Conservation (phyloP, 2,797 vertebrate genomes). For the Schizothorax lantsangensis region DNA sequence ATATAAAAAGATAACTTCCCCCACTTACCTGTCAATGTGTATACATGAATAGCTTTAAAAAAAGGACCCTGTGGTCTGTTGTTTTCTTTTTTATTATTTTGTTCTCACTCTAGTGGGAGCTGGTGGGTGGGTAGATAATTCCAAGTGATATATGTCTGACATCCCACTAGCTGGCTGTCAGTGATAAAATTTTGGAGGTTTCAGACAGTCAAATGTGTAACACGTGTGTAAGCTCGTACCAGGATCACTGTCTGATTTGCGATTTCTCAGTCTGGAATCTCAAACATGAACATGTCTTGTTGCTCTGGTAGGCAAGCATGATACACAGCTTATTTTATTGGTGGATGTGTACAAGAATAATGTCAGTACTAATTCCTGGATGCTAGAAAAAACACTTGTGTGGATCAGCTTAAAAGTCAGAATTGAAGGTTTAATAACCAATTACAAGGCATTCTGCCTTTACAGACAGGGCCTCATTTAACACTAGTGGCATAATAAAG, state of each 20-base stretch:
- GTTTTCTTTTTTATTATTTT: conserved; percentile 53
- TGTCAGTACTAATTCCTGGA: conserved; percentile 40
- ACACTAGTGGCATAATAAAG: neutral
- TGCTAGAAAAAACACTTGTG: neutral
- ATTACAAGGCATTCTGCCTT: neutral
- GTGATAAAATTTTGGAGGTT: conserved; percentile 75
- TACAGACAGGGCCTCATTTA: neutral
- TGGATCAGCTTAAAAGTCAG: neutral
- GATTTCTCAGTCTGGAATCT: conserved; percentile 75
- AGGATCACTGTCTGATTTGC: conserved; percentile 79
- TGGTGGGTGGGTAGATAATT: conserved; percentile 71
- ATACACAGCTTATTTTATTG: conserved; percentile 53
- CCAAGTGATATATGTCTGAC: conserved; percentile 75
- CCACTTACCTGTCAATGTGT: conserved; percentile 71
- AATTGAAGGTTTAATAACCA: neutral
- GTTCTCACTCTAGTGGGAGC: conserved; percentile 52
- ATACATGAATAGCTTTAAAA: conserved; percentile 54
- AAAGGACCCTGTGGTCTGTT: conserved; percentile 63
- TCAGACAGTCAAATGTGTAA: conserved; percentile 73
- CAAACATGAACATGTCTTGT: conserved; percentile 73
- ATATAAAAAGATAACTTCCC: conserved; percentile 62
- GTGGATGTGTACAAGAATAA: conserved; percentile 50
- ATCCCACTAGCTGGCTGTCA: conserved; percentile 79
- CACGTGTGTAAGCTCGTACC: conserved; percentile 71
- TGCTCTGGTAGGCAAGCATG: conserved; percentile 61